Base-by-base conservation (phyloP, 2,888 invertebrate species). In the Acanthacorydalis orientalis region DNA sequence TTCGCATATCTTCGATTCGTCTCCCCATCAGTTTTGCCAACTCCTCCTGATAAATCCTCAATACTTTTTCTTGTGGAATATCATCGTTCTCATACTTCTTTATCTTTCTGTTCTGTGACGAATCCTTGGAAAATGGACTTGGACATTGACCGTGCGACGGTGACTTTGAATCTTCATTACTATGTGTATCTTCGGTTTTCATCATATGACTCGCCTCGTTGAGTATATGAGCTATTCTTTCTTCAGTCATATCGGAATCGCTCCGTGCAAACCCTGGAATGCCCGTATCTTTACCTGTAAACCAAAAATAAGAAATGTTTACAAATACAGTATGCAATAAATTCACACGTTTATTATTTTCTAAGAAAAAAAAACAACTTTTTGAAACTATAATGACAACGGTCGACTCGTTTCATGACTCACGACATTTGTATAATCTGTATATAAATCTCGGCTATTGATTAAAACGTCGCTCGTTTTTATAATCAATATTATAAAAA, bases 1-100 rank as follows among this genome's bases (percentile, higher is more conserved):
- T 81, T 48, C 86, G 76, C 56, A 83, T 70, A 54, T 84, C 83
- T 44, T 83, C 83, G 47, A 78, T 75, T 53, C 83, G 68, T 57
- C 83, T 69, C 43, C 81, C 87, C 80, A 93, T 91, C 48, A 97
- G 76, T 63, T 95, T 95, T 49, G 89, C 85, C 52, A 95, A 70
- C 63, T 96, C 93, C 62, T 93, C 92, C 60, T 95, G 92, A 63
- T 95, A 95, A 59, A 95, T 89, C 59, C 91, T 77, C 39, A 87
- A 83, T 58, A 95, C 90, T 67, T 93, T 92, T 62, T 97, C 96
- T 63, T 95, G 93, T 37, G 95, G 87, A 68, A 95, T 87, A 70
- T 93, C 93, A 65, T 87, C 90, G 67, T 89, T 88, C 65, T 88
- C 87, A 68, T 88, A 89, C 59, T 89, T 87, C 61, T 86, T 83